Evolutionary conservation across 2,113 vertebrate species (phyloP).

Genomic region (Actenoides lindsayi): DNA sequence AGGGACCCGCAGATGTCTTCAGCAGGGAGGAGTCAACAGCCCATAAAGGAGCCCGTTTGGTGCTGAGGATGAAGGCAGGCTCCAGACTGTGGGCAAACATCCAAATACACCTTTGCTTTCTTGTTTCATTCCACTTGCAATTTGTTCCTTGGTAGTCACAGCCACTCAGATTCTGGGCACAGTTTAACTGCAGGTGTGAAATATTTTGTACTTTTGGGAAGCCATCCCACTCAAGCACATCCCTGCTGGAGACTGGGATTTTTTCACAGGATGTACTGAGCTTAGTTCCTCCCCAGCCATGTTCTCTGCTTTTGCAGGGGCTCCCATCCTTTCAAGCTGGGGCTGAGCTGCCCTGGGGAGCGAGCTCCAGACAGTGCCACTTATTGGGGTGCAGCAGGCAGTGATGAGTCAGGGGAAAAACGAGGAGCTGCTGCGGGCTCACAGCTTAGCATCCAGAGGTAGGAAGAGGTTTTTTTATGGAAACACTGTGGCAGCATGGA

Average conservation of each 20-base stretch:
- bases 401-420: neutral
- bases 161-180: neutral
- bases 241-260: too few relatives aligned
- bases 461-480: neutral
- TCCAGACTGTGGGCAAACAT: neutral
- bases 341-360: neutral
- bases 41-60: fast-evolving
- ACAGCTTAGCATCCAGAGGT: neutral
- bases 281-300: fast-evolving
- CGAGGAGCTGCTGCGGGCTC: neutral
- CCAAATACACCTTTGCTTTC: neutral
- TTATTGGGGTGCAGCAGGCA: fast-evolving
- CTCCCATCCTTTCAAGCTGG: neutral
- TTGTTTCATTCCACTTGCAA: neutral
- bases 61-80: neutral
- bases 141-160: neutral
- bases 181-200: neutral
- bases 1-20: neutral
- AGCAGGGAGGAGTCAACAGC: neutral
- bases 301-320: neutral
- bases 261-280: fast-evolving
- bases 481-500: neutral
- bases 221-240: fast-evolving
- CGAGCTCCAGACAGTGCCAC: neutral
- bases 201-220: neutral